Percentiles rank a stretch among this genome's conserved stretches.
These are phyloP conservation scores for Nothura maculosa DNA, from an alignment of 2,797 vertebrate genomes.

Conservation along the genomic window DNA sequence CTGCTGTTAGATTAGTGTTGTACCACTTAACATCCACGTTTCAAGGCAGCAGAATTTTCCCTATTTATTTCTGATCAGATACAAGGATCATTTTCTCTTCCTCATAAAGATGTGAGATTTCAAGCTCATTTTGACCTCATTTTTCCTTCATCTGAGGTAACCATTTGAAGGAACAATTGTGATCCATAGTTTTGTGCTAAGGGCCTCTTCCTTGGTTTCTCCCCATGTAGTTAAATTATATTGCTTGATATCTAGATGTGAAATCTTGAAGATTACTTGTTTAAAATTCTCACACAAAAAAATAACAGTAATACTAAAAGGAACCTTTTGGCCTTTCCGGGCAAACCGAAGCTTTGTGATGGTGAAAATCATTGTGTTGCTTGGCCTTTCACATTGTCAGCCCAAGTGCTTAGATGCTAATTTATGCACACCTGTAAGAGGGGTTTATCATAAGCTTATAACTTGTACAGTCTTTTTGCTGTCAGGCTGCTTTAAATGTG, in stretches of 20 bases:
- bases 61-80: not conserved
- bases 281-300: not conserved
- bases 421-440: constrained; percentile 43
- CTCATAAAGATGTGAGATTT: not conserved
- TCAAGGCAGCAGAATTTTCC: not conserved
- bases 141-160: not conserved
- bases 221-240: not conserved
- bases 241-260: not conserved
- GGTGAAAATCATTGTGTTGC: not conserved
- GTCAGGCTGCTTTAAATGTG: not conserved
- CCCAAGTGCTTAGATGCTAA: constrained; percentile 2
- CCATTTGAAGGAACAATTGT: not conserved
- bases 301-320: not conserved
- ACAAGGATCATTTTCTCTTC: not conserved
- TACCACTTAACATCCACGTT: not conserved
- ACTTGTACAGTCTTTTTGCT: not conserved
- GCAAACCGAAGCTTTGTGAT: constrained; percentile 3
- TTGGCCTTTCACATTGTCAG: constrained; percentile 15
- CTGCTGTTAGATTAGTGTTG: not conserved
- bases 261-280: not conserved
- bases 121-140: not conserved
- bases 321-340: not conserved
- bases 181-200: not conserved
- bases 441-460: not conserved
- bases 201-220: not conserved